Percentiles rank a stretch among this genome's conserved stretches.
Conservation (phyloP, 1,140 invertebrate genomes). For the Sminthurides bifidus region DNA sequence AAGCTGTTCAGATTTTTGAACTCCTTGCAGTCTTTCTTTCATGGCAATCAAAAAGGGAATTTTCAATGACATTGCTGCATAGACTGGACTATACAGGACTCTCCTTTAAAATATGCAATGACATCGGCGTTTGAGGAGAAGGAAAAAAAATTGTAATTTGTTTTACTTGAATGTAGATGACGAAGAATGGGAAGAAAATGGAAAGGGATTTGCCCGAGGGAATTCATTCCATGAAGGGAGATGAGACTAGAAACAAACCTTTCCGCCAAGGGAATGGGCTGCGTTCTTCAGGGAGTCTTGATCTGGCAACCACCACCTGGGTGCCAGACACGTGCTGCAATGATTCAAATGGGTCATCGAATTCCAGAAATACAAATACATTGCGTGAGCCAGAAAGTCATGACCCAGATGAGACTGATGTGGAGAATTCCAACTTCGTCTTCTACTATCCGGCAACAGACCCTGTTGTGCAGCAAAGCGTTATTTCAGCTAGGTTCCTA, state of each 20-base stretch:
- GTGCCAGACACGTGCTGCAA: conserved; percentile 29
- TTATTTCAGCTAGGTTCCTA: not conserved
- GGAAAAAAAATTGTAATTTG: too few species aligned
- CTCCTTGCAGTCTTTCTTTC: too few species aligned
- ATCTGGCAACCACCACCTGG: conserved; percentile 16
- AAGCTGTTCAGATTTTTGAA: too few species aligned
- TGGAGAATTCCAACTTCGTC: conserved; percentile 18
- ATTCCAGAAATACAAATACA: conserved; percentile 30
- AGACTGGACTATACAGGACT: too few species aligned
- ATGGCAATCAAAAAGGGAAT: too few species aligned
- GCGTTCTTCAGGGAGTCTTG: not conserved
- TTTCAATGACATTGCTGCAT: too few species aligned
- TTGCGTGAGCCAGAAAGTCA: not conserved
- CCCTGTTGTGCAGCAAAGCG: not conserved
- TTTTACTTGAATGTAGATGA: not conserved
- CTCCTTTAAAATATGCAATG: too few species aligned
- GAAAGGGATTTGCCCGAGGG: too few species aligned
- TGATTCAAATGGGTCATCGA: conserved; percentile 30
- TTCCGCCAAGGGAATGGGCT: not conserved
- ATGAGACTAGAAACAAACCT: not conserved
- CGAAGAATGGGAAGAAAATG: not conserved
- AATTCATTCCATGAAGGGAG: too few species aligned
- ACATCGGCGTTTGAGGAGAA: too few species aligned
- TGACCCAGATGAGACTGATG: conserved; percentile 7
- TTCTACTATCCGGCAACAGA: conserved; percentile 14